A percentile compares a stretch with the other conserved stretches of the same genome.
These are phyloP conservation scores for Amia ocellicauda DNA, from an alignment of 2,113 vertebrate genomes.

Conservation along the genomic window DNA sequence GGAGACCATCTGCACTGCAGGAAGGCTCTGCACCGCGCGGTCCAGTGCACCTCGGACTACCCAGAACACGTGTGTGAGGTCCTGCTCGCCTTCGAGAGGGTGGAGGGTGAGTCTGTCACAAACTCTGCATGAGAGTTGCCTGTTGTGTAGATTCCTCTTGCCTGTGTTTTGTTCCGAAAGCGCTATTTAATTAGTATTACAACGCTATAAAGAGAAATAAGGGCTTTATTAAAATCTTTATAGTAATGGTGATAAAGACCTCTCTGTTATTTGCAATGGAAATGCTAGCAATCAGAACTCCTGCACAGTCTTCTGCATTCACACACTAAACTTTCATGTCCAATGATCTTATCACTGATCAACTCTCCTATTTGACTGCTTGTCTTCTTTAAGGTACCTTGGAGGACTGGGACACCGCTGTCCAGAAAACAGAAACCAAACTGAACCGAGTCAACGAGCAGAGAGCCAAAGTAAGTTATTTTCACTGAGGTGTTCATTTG, in stretches of 20 bases:
- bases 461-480: conserved; percentile 74
- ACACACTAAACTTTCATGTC: no score
- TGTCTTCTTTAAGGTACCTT: conserved; percentile 69
- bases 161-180: no score
- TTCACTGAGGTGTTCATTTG: neutral
- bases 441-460: conserved; percentile 85
- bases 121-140: neutral
- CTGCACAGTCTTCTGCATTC: no score
- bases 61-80: conserved; percentile 95
- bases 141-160: neutral
- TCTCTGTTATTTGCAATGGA: no score
- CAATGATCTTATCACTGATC: no score
- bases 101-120: conserved; percentile 73
- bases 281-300: neutral
- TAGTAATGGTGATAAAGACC: no score
- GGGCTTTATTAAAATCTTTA: no score
- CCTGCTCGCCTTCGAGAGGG: conserved; percentile 88
- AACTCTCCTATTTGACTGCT: no score
- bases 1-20: conserved; percentile 86
- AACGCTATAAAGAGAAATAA: no score
- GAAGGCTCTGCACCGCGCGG: conserved; percentile 89
- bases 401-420: conserved; percentile 91
- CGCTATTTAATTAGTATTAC: no score
- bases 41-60: conserved; percentile 93
- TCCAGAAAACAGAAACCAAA: conserved; percentile 85